Evolutionary conservation across 2,797 vertebrate species (phyloP).

Genomic region (Brachyrhaphis roseni): DNA sequence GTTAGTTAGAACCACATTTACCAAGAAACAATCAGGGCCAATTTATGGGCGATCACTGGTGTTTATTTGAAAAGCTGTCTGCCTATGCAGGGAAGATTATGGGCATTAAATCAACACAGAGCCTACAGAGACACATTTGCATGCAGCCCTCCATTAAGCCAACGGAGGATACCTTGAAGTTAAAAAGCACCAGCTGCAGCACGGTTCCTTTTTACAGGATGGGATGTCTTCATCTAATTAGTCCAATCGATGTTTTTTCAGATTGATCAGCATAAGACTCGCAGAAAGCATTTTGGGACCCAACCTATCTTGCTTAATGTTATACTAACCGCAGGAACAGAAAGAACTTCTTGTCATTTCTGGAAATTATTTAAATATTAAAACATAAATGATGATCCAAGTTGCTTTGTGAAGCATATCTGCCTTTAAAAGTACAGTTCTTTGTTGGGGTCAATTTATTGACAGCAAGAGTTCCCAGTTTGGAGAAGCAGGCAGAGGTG

Average conservation of each 20-base stretch:
- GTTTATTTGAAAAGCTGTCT: constrained; percentile 5
- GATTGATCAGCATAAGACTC: background rate
- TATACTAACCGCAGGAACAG: background rate
- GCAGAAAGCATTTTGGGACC: background rate
- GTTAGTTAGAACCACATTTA: background rate
- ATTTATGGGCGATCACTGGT: constrained; percentile 8
- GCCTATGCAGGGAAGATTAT: constrained; percentile 14
- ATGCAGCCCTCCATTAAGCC: constrained; percentile 1
- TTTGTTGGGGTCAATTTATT: background rate
- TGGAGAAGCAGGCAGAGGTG: background rate
- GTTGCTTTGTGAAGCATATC: background rate
- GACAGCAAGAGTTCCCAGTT: background rate
- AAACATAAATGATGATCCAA: background rate
- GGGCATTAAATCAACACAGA: constrained; percentile 17
- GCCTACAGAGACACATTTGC: constrained; percentile 5
- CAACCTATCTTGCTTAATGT: background rate
- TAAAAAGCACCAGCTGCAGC: background rate
- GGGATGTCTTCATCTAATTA: background rate
- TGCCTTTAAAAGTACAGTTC: background rate
- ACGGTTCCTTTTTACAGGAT: background rate
- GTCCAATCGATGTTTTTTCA: background rate
- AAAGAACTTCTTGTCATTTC: background rate
- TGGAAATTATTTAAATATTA: background rate
- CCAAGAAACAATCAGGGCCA: constrained; percentile 5
- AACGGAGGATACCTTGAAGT: background rate